Base-by-base conservation (phyloP, 2,797 vertebrate genomes). In the Esox lucius region DNA sequence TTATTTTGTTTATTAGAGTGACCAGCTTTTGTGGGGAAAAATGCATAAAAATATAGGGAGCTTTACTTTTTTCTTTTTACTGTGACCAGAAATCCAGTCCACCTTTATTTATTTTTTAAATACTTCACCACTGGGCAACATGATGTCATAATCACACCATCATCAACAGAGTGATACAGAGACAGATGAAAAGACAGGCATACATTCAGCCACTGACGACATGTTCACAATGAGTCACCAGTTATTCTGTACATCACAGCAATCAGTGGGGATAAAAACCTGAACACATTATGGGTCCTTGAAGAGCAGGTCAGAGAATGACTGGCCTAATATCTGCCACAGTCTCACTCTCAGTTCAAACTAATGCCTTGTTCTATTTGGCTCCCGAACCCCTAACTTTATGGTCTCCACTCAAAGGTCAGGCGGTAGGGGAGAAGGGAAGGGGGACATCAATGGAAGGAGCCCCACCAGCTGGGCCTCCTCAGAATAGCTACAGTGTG, bases 151-250 rank as follows among this genome's bases (percentile, higher is more conserved):
- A 12, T 5, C 67, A 19, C 64, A 3, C 17, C 26, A 65, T 28
- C 7, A 35, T 77, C 49, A 85, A 84, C 72, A 77, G 5, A 48
- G 51, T 67, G 59, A 69, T 26, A 74, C 15, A 33, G 46, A 69
- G 31, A 7, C 56, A 24, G 73, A 68, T 7, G 51, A 15, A 69
- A 9, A 35, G 3, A 19, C 28, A 28, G 26, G 16, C 26, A 35
- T 12, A 24, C 22, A 11, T 59, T 59, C 3, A 46, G 42, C 11
- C 56, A 65, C 15, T 31, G 42, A 7, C 56, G 26, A 28, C 9
- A 70, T 13, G 62, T 79, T 70, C 35, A 75, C 71, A 78, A 65
- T 66, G 67, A 70, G 31, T 35, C 16, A 35, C 13, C 31, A 17
- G 64, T 65, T 65, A 65, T 35, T 31, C 31, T 73, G 80, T 72